A percentile compares a stretch with the other conserved stretches of the same genome.
These are phyloP conservation scores for Zelleria hepariella DNA, from an alignment of 2,888 invertebrate genomes.

Conservation along the genomic window DNA sequence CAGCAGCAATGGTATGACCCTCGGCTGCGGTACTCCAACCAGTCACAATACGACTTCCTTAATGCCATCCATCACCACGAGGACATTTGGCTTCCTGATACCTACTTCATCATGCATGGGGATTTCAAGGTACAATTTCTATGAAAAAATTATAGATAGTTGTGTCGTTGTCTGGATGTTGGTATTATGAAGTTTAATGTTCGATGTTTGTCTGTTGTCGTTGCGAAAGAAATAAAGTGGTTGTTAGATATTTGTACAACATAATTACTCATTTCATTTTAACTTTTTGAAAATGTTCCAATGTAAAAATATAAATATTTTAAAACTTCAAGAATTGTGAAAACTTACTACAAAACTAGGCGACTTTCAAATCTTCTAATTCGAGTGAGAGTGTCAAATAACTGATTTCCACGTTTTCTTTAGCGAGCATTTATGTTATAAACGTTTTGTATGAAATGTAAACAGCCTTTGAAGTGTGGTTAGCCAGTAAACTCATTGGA, in stretches of 20 bases:
- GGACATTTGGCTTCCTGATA: slow-evolving; percentile 94
- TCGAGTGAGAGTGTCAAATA: too few species aligned
- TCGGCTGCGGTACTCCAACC: slow-evolving; percentile 88
- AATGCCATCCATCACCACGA: slow-evolving; percentile 95
- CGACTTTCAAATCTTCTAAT: too few species aligned
- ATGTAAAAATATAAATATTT: too few species aligned
- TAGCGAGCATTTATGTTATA: neutral
- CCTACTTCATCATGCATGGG: slow-evolving; percentile 96
- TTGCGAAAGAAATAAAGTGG: neutral
- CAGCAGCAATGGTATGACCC: slow-evolving; percentile 96
- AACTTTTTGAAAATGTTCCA: neutral
- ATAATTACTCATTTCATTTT: neutral
- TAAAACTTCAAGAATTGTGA: too few species aligned
- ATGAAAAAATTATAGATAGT: too few species aligned
- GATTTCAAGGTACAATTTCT: slow-evolving; percentile 80
- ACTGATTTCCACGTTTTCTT: neutral
- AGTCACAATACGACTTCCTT: slow-evolving; percentile 88
- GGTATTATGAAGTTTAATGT: neutral
- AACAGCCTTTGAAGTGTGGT: neutral
- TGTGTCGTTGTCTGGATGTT: neutral
- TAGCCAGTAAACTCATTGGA: neutral
- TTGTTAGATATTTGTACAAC: neutral
- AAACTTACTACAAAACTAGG: too few species aligned
- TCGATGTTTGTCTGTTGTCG: neutral
- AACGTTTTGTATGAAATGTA: neutral